These are phyloP conservation scores for Alaudala cheleensis DNA, from an alignment of 2,113 vertebrate genomes.

Conservation along the genomic window DNA sequence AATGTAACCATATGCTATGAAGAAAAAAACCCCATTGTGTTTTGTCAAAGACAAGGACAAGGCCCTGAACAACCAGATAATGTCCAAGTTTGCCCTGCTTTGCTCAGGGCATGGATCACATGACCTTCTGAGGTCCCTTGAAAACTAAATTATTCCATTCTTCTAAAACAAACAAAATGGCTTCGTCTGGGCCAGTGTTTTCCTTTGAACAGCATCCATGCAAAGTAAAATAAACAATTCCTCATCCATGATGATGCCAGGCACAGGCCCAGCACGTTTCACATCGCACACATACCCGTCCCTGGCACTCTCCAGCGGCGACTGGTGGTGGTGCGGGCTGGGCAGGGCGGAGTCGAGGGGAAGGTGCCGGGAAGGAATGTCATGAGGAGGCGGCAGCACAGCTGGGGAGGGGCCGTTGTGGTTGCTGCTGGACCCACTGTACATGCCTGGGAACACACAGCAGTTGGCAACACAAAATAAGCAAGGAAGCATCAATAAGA, in stretches of 20 bases:
- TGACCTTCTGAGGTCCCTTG: background rate
- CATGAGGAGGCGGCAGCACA: conserved; percentile 76
- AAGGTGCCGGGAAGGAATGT: conserved; percentile 80
- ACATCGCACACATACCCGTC: conserved; percentile 83
- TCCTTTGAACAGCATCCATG: background rate
- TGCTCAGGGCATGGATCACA: background rate
- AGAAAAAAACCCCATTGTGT: background rate
- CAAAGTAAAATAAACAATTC: background rate
- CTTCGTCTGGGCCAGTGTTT: background rate
- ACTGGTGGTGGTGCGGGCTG: conserved; percentile 84
- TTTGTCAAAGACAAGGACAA: background rate
- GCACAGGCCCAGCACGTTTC: background rate
- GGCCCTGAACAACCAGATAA: background rate
- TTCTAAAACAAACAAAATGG: background rate
- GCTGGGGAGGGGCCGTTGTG: conserved; percentile 79
- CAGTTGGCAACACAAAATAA: conserved; percentile 58
- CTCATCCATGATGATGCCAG: background rate
- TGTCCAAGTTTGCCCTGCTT: background rate
- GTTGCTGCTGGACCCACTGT: conserved; percentile 78
- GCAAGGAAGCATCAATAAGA: background rate
- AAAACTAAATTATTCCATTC: background rate
- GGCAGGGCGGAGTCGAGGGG: conserved; percentile 81
- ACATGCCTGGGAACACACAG: conserved; percentile 85
- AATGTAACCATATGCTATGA: background rate
- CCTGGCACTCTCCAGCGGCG: conserved; percentile 82